These are phyloP conservation scores for Myotis planiceps DNA, from an alignment of 2,797 vertebrate species.

Conservation along the genomic window DNA sequence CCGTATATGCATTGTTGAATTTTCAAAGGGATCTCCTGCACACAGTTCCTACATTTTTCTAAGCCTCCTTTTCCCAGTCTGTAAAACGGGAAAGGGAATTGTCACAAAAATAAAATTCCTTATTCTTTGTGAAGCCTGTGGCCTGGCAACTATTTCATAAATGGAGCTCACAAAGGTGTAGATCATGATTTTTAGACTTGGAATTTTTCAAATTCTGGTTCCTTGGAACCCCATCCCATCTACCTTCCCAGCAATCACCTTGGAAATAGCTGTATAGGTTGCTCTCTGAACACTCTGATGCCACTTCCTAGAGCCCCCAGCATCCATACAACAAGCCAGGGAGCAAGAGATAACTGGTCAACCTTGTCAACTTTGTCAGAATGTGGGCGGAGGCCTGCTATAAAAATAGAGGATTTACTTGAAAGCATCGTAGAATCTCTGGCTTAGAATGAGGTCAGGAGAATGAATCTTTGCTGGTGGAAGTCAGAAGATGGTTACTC, in stretches of 20 bases:
- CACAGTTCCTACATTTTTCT: background rate
- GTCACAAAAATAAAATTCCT: background rate
- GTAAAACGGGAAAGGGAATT: background rate
- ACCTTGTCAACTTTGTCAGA: background rate
- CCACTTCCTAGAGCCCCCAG: too few relatives aligned
- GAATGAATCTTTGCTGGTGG: background rate
- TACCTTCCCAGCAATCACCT: background rate
- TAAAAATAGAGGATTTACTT: background rate
- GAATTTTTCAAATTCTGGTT: background rate
- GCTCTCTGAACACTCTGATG: background rate
- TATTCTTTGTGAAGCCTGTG: background rate
- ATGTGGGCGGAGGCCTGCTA: background rate
- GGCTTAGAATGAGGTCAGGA: background rate
- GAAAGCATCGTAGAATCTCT: background rate
- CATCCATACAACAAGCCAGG: background rate
- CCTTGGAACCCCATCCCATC: background rate
- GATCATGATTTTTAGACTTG: background rate
- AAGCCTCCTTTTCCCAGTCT: background rate
- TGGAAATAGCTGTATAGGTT: background rate
- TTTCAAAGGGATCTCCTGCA: background rate
- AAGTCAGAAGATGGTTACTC: background rate
- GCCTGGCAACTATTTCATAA: background rate
- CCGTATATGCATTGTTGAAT: background rate
- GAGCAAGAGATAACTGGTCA: background rate
- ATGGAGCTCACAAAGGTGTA: background rate